Evolutionary conservation across 2,113 vertebrate genomes (phyloP).

Genomic region (Todiramphus saurophagus): DNA sequence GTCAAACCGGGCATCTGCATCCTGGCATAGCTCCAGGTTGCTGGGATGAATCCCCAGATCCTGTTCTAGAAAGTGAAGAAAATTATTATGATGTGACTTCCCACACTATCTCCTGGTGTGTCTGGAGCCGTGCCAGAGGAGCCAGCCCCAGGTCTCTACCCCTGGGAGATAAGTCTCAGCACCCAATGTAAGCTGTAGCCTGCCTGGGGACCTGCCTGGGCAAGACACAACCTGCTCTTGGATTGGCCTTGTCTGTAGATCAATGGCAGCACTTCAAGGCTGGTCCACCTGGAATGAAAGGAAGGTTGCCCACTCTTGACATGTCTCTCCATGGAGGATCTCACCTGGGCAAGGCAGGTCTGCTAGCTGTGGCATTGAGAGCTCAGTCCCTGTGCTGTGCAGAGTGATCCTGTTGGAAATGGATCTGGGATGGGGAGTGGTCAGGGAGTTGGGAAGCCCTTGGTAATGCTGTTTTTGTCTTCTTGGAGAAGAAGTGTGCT

Average conservation of each 20-base stretch:
- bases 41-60: neutral
- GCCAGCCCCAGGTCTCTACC: neutral
- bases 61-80: neutral
- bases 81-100: neutral
- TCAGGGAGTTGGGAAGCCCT: accelerated
- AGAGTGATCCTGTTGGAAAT: accelerated
- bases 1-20: neutral
- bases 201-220: neutral
- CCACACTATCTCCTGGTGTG: neutral
- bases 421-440: accelerated
- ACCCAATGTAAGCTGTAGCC: neutral
- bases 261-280: accelerated
- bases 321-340: neutral
- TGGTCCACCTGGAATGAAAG: neutral
- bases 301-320: neutral
- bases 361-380: neutral
- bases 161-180: neutral
- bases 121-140: neutral
- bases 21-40: neutral
- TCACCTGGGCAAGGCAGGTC: neutral
- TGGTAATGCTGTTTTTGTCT: accelerated
- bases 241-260: neutral
- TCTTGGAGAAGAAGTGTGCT: neutral
- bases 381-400: accelerated
- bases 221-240: neutral